A percentile compares a stretch with the other conserved stretches of the same genome.
These are phyloP conservation scores for Mya arenaria DNA, from an alignment of 1,140 invertebrate species.

Conservation along the genomic window DNA sequence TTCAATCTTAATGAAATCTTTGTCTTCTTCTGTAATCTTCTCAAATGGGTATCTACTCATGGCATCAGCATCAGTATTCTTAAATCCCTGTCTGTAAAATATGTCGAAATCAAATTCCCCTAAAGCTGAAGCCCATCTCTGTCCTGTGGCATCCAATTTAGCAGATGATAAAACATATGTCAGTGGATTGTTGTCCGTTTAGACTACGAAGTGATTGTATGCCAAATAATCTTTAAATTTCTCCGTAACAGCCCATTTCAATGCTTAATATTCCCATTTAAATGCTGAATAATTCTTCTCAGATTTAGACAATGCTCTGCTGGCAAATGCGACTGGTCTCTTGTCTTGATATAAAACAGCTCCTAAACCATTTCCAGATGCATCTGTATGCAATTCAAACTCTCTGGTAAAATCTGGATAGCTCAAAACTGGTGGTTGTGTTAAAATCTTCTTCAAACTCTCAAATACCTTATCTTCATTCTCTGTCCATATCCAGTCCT, in stretches of 20 bases:
- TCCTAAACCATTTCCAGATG: too few relatives aligned
- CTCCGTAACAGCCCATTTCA: conserved; percentile 41
- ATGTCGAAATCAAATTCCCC: conserved; percentile 25
- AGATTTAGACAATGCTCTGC: too few relatives aligned
- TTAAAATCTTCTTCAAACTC: too few relatives aligned
- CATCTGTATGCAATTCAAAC: too few relatives aligned
- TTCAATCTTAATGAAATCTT: not conserved
- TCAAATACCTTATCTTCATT: too few relatives aligned
- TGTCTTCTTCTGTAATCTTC: not conserved
- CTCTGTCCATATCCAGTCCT: too few relatives aligned
- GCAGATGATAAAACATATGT: conserved; percentile 19
- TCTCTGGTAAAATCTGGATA: too few relatives aligned
- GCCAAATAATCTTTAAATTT: conserved; percentile 32
- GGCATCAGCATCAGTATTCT: conserved; percentile 6
- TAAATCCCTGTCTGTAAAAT: not conserved
- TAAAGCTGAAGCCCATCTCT: conserved; percentile 35
- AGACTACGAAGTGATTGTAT: not conserved
- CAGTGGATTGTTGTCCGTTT: conserved; percentile 30
- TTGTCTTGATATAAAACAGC: too few relatives aligned
- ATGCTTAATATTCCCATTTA: too few relatives aligned
- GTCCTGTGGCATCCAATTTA: conserved; percentile 26
- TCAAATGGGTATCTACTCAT: conserved; percentile 33
- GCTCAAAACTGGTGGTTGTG: too few relatives aligned
- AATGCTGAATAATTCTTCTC: too few relatives aligned
- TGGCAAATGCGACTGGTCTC: too few relatives aligned